phyloP scores from a whole-genome alignment of 2,888 invertebrate species.

The Orgyia antiqua region DNA sequence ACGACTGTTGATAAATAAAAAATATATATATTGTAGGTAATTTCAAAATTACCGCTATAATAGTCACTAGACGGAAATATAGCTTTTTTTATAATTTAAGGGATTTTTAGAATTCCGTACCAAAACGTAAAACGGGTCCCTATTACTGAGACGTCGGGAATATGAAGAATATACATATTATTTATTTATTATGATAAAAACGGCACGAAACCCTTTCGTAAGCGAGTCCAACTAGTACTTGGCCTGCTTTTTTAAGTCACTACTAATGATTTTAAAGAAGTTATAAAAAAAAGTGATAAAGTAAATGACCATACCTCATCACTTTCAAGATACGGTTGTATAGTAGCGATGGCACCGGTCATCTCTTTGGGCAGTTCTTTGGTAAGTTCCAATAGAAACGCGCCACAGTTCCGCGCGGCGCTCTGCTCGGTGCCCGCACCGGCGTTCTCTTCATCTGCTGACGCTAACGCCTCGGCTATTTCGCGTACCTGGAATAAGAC shows the following conservation, averaged over 20 bases:
- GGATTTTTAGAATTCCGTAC: too few relatives aligned
- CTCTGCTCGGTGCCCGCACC: conserved; percentile 56
- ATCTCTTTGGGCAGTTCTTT: conserved; percentile 79
- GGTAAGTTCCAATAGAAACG: conserved; percentile 81
- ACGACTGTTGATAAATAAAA: conserved; percentile 74
- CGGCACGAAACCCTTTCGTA: too few relatives aligned
- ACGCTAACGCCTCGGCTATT: conserved; percentile 83
- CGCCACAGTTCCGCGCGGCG: conserved; percentile 66
- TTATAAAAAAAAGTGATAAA: not conserved
- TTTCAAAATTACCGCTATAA: too few relatives aligned
- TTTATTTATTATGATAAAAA: too few relatives aligned
- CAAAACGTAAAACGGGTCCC: too few relatives aligned
- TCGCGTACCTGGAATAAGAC: conserved; percentile 72
- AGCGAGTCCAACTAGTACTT: too few relatives aligned
- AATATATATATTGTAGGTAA: not conserved
- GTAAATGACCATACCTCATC: conserved; percentile 58
- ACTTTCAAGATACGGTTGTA: conserved; percentile 79
- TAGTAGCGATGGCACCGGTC: conserved; percentile 78
- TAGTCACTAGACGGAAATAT: too few relatives aligned
- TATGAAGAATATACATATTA: too few relatives aligned
- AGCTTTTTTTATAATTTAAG: too few relatives aligned
- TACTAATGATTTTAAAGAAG: too few relatives aligned
- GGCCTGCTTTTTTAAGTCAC: too few relatives aligned
- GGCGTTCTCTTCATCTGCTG: conserved; percentile 64
- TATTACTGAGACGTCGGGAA: too few relatives aligned